These are phyloP conservation scores for Neopipo cinnamomea DNA, from an alignment of 2,113 vertebrate genomes.

Conservation along the genomic window DNA sequence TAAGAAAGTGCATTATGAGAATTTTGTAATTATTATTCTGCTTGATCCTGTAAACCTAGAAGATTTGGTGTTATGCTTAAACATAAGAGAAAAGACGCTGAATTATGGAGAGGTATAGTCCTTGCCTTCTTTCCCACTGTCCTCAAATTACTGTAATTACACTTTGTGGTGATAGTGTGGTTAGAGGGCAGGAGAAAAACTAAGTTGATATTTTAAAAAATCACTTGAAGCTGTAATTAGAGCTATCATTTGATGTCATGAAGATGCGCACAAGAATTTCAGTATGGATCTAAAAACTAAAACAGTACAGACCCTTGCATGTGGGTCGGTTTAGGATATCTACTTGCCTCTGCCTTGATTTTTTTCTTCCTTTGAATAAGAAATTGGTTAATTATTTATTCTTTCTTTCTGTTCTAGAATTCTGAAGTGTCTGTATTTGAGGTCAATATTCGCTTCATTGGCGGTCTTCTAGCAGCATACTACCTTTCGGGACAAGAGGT, in stretches of 20 bases:
- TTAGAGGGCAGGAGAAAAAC: not conserved
- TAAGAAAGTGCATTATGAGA: not conserved
- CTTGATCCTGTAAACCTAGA: not conserved
- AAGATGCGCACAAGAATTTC: not conserved
- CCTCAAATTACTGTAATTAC: not conserved
- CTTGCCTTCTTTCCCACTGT: not conserved
- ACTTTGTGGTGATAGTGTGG: not conserved
- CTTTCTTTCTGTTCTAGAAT: conserved; percentile 78
- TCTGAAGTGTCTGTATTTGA: conserved; percentile 97
- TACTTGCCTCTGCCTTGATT: not conserved
- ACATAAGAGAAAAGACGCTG: not conserved
- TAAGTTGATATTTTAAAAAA: not conserved
- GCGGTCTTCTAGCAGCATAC: conserved; percentile 90
- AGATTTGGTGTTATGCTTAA: not conserved
- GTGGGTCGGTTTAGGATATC: not conserved
- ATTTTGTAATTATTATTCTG: not conserved
- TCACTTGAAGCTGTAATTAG: not conserved
- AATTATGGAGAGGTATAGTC: not conserved
- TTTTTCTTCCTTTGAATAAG: not conserved
- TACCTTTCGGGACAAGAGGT: conserved; percentile 97
- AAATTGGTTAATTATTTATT: not conserved
- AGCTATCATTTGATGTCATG: not conserved
- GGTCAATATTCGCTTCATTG: conserved; percentile 97
- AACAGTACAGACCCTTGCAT: not conserved
- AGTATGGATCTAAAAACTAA: not conserved